Evolutionary conservation across 2,113 vertebrate species (phyloP), one percentile per base, ranked within the genome.

Genomic region (Eulemur rufifrons): DNA sequence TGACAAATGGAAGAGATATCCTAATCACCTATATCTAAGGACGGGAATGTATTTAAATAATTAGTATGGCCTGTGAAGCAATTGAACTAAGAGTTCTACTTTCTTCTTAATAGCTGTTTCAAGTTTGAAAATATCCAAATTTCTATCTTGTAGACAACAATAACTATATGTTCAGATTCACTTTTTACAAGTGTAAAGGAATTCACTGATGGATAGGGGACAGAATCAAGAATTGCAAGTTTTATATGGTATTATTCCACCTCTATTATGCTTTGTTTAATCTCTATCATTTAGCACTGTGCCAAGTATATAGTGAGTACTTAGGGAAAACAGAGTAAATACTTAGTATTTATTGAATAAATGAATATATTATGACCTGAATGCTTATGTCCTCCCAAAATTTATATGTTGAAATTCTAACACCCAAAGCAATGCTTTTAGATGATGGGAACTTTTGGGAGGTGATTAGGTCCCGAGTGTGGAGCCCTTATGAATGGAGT

Each of bases 211-310:
- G 21, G 86, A 45, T n/a, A 39, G 14, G 5, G 6, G 25, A 0
- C 9, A 80, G 68, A 91, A 96, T 42, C 6, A 80, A 80, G 23
- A 86, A 91, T 74, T 73, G 6, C 0, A 81, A 94, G 68, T 88
- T 52, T 77, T 82, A 73, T 2, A 27, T 8, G 39, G 11, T 61
- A 86, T 91, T 96, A 91, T 25, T 14, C 10, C 25, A 69, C 37
- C 73, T 32, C 52, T 25, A 59, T 37, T 34, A 89, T 78, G 45
- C 25, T 86, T 86, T 92, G n/a, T 61, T 81, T 76, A 84, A 56
- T 92, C 23, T 87, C 32, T 23, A 87, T 83, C 37, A 76, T 63
- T 84, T 78, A 74, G 8, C 5, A 83, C 1, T 76, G 18, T 80
- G 11, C 13, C 23, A 90, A 52, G 8, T 39, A 84, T 17, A 71